Evolutionary conservation across 2,797 vertebrate genomes (phyloP).

Genomic region (Gouania willdenowi): DNA sequence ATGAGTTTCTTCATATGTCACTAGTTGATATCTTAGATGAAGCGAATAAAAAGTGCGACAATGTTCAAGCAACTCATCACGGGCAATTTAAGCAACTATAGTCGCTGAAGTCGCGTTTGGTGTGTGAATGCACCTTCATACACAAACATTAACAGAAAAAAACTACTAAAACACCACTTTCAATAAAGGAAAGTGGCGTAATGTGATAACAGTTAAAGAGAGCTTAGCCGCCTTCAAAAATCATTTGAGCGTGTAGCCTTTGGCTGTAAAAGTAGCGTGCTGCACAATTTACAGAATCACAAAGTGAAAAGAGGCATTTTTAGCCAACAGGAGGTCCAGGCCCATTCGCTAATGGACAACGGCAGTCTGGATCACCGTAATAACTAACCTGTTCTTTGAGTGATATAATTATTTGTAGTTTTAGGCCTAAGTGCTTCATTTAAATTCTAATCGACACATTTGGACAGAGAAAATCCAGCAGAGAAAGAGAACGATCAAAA

Average conservation of each 20-base stretch:
- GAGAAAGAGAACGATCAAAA: constrained; percentile 10
- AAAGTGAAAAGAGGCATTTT: constrained; percentile 25
- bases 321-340: constrained; percentile 34
- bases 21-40: too few relatives aligned
- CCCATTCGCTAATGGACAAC: constrained; percentile 56
- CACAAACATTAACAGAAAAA: too few relatives aligned
- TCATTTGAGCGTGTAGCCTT: too few relatives aligned
- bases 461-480: constrained; percentile 10
- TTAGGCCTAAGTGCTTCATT: constrained; percentile 58
- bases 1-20: too few relatives aligned
- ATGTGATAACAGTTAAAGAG: too few relatives aligned
- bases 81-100: too few relatives aligned
- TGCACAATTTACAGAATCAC: constrained; percentile 33
- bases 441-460: constrained; percentile 46
- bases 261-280: not conserved
- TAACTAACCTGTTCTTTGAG: constrained; percentile 54
- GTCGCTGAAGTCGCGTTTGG: too few relatives aligned
- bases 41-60: too few relatives aligned
- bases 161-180: too few relatives aligned
- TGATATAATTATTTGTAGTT: constrained; percentile 58
- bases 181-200: constrained; percentile 9
- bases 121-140: too few relatives aligned
- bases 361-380: constrained; percentile 58
- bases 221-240: too few relatives aligned
- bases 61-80: too few relatives aligned